Percentiles rank a stretch among this genome's conserved stretches.
These are phyloP conservation scores for Meteorus cinctellus DNA, from an alignment of 2,888 invertebrate species.

Conservation along the genomic window DNA sequence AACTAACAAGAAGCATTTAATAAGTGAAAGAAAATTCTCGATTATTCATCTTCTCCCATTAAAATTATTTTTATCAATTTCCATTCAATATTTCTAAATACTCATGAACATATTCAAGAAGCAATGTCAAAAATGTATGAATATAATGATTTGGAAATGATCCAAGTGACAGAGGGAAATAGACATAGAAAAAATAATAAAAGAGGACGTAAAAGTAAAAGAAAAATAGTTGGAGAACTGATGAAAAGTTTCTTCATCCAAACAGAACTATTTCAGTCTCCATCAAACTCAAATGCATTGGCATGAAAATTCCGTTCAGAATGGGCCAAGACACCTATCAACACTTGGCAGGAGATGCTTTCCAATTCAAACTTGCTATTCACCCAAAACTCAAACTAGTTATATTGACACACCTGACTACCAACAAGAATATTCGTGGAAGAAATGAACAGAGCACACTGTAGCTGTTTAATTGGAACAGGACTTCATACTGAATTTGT, in stretches of 20 bases:
- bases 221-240: background rate
- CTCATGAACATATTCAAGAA: background rate
- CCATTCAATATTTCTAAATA: background rate
- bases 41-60: background rate
- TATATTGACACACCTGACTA: constrained; percentile 31
- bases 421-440: background rate
- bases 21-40: background rate
- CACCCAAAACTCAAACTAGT: constrained; percentile 14
- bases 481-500: background rate
- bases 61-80: constrained; percentile 10
- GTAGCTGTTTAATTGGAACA: background rate
- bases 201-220: background rate
- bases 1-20: background rate
- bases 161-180: background rate
- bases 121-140: background rate
- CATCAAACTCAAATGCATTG: background rate
- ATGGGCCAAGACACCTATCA: background rate
- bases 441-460: background rate
- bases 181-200: background rate
- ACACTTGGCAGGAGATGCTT: background rate
- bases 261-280: background rate
- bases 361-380: constrained; percentile 9
- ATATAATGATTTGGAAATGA: background rate
- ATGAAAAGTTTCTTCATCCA: background rate
- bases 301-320: background rate